Conservation (phyloP, 2,888 invertebrate species). For the Dryobotodes eremita region DNA sequence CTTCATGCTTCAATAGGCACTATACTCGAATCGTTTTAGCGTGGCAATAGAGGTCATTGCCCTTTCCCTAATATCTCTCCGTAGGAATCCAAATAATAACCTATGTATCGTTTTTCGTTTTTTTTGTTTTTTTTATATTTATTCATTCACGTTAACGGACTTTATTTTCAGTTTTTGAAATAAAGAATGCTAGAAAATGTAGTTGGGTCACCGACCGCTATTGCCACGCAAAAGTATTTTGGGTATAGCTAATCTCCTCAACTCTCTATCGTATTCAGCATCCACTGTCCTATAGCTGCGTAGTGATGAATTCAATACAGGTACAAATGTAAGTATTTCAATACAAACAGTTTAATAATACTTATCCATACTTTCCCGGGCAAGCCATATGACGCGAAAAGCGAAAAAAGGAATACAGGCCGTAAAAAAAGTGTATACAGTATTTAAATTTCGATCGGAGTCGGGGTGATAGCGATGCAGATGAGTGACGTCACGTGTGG, state of each 20-base stretch:
- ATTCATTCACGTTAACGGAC: too few species aligned
- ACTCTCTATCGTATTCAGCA: background rate
- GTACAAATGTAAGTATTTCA: background rate
- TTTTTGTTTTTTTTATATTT: too few species aligned
- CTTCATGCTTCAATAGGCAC: background rate
- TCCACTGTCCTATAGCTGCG: background rate
- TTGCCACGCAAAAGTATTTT: too few species aligned
- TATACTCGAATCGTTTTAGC: background rate
- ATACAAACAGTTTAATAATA: slow-evolving; percentile 1
- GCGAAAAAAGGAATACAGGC: slow-evolving; percentile 10
- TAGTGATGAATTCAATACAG: background rate
- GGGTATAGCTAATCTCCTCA: too few species aligned
- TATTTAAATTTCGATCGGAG: slow-evolving; percentile 85
- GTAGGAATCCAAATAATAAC: too few species aligned
- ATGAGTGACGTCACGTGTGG: slow-evolving; percentile 87
- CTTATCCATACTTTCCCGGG: background rate
- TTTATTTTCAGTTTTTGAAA: too few species aligned
- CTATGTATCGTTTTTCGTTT: too few species aligned
- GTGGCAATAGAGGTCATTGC: too few species aligned
- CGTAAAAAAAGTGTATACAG: slow-evolving; percentile 81
- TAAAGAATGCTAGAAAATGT: too few species aligned
- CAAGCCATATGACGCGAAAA: slow-evolving; percentile 27
- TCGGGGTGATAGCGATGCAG: slow-evolving; percentile 80
- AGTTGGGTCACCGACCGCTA: too few species aligned
- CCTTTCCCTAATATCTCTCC: too few species aligned